phyloP scores from a whole-genome alignment of 2,113 vertebrate species.

The Polypterus bichir region DNA sequence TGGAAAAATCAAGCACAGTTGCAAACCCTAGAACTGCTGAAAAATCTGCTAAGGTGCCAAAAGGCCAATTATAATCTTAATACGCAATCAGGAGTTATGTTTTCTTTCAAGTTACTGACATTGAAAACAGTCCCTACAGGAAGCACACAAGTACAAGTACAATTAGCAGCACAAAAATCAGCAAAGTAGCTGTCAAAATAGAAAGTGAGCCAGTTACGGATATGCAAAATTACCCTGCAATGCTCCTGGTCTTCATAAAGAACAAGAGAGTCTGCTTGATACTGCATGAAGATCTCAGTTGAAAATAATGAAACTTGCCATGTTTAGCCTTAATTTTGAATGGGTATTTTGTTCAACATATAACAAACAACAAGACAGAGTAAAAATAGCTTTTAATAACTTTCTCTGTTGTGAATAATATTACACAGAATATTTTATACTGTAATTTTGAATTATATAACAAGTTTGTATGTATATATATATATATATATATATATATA shows the following conservation, averaged over 20 bases:
- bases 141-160: neutral
- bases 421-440: no score
- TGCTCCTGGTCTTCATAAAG: neutral
- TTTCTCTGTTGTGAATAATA: no score
- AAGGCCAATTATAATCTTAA: neutral
- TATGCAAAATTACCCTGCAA: neutral
- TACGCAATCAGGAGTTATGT: neutral
- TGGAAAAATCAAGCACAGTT: neutral
- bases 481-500: no score
- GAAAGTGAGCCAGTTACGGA: constrained; percentile 1
- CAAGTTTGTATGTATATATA: no score
- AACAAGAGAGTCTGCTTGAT: neutral
- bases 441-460: no score
- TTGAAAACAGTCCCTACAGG: neutral
- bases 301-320: neutral
- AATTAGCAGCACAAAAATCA: neutral
- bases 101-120: neutral
- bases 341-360: no score
- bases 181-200: neutral
- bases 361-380: no score
- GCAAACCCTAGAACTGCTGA: neutral
- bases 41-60: neutral
- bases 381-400: no score
- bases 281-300: neutral
- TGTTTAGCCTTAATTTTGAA: no score